Evolutionary conservation across 1,140 invertebrate genomes (phyloP).

Genomic region (Aphidius gifuensis): DNA sequence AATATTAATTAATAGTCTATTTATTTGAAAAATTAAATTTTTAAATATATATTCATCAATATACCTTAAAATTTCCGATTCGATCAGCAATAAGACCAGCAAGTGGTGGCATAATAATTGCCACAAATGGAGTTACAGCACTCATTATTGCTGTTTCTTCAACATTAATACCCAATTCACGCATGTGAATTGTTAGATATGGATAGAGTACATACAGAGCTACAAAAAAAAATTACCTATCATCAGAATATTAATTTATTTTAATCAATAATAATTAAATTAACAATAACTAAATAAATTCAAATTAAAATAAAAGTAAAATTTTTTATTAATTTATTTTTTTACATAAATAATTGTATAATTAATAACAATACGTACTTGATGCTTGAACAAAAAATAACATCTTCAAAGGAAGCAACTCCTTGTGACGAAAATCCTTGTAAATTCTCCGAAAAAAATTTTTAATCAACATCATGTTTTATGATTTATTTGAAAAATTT

Average conservation of each 20-base stretch:
- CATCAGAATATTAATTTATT: background rate
- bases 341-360: conserved; percentile 13
- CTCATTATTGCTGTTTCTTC: conserved; percentile 86
- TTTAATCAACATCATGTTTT: conserved; percentile 58
- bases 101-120: conserved; percentile 75
- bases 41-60: too few species aligned
- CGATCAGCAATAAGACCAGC: conserved; percentile 75
- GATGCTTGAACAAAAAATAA: conserved; percentile 76
- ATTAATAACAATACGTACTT: conserved; percentile 59
- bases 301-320: background rate
- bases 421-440: conserved; percentile 69
- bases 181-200: conserved; percentile 83
- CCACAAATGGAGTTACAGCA: conserved; percentile 73
- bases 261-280: background rate
- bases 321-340: conserved; percentile 1
- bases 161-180: conserved; percentile 76
- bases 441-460: conserved; percentile 64
- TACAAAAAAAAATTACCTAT: conserved; percentile 44
- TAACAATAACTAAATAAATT: background rate
- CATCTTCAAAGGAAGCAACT: conserved; percentile 70
- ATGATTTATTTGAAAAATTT: background rate
- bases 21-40: too few species aligned
- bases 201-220: conserved; percentile 76
- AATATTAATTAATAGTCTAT: too few species aligned
- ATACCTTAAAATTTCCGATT: conserved; percentile 77